Evolutionary conservation across 2,888 invertebrate genomes (phyloP), one percentile per base, ranked within the genome.

Genomic region (Dilophus febrilis): DNA sequence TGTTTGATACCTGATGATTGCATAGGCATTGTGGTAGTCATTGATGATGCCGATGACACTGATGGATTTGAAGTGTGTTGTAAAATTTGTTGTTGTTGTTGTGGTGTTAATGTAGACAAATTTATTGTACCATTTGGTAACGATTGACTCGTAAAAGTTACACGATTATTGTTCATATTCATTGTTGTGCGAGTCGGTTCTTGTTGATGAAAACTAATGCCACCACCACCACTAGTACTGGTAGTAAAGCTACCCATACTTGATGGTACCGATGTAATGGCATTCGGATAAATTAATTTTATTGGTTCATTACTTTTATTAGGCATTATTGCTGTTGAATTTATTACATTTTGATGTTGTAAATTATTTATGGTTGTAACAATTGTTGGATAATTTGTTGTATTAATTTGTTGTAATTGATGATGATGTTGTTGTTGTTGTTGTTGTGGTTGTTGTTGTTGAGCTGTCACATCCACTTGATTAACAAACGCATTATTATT

Each of bases 41-140:
- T 4, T 44, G 44, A 50, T 49, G 34, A 47, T 46, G 32, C 47
- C 50, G 22, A 6, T 11, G 8, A 6, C 8, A 8, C 5, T 44
- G 44, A 50, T 49, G 34, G 47, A 45, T 32, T 48, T 50, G 22
- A 6, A 7, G 13, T 29, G 5, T 5, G 11, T 12, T 29, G 29
- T 29, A n/a, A 13, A n/a, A 29, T 4, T 13, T 11, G 11, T 29
- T 29, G 29, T 13, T 29, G 35, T 43, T 48, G 40, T 19, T 39
- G 37, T 14, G 45, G 22, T 44, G 63, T 61, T 45, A 66, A 57
- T 12, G 66, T 64, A 42, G 70, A 61, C 48, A 77, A 67, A 44
- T 72, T 74, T 51, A 81, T 68, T 43, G 76, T 75, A 48, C 80
- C 78, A 64, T 80, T 82, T 36, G 76, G 72, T 51, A 81, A 57